phyloP scores from a whole-genome alignment of 2,113 vertebrate species.

The Rhodinocichla rosea region DNA sequence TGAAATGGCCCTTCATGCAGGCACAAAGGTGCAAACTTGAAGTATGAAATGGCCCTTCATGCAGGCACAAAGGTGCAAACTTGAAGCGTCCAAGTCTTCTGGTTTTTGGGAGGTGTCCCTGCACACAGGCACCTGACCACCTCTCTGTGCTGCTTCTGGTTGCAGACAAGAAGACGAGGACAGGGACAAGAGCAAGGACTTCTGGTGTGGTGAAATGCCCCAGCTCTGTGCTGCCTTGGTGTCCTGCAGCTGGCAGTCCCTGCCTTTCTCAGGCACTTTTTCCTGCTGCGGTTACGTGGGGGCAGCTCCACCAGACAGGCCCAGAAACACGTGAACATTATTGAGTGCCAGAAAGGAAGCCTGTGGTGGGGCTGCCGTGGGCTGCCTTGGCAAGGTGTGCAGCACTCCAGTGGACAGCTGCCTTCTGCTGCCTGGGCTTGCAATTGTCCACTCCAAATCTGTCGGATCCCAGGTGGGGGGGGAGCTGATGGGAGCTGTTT shows the following conservation, averaged over 20 bases:
- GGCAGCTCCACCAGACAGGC: not conserved
- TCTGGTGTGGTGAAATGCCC: fast-evolving
- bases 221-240: not conserved
- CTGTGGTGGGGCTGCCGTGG: not conserved
- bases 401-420: not conserved
- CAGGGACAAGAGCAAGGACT: fast-evolving
- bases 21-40: not conserved
- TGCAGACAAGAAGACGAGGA: not conserved
- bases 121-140: not conserved
- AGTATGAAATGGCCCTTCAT: fast-evolving
- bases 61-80: not conserved
- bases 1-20: fast-evolving
- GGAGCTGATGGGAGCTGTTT: not conserved
- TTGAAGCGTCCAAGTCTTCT: not conserved
- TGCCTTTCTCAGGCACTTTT: not conserved
- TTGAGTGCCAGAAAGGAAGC: conserved; percentile 6
- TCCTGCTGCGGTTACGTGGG: not conserved
- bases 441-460: not conserved
- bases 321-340: not conserved
- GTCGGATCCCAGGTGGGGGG: fast-evolving
- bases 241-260: not conserved
- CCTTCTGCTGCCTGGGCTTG: not conserved
- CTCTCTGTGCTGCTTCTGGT: not conserved
- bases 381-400: not conserved
- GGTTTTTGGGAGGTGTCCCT: not conserved